Conservation (phyloP, 2,797 vertebrate species). For the Nothura maculosa region DNA sequence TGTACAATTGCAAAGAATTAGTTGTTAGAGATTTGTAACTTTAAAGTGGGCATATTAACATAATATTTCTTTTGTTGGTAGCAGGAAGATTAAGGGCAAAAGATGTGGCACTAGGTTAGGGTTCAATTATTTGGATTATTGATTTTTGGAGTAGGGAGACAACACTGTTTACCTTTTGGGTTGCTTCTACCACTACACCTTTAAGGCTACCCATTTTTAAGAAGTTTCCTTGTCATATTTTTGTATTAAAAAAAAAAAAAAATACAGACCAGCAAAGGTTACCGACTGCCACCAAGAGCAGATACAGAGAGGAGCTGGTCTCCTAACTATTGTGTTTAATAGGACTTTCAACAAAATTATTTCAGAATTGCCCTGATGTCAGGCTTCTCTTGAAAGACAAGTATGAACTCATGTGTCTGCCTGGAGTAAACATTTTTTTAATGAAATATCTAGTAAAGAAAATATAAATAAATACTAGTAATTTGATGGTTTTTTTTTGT, state of each 20-base stretch:
- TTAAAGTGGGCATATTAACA: background rate
- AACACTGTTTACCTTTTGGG: background rate
- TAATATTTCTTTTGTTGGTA: background rate
- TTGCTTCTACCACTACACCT: background rate
- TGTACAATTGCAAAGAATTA: background rate
- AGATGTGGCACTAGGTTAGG: background rate
- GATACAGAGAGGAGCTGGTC: background rate
- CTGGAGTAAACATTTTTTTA: slow-evolving; percentile 51
- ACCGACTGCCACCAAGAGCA: background rate
- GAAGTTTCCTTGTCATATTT: background rate
- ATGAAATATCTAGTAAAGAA: slow-evolving; percentile 61
- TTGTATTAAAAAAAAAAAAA: background rate
- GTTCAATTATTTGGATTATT: background rate
- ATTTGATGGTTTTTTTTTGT: background rate
- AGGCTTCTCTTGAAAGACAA: slow-evolving; percentile 25
- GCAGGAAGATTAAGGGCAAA: background rate
- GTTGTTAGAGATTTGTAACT: background rate
- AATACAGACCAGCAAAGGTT: background rate
- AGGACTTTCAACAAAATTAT: background rate
- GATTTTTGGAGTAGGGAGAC: background rate
- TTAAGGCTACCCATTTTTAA: background rate
- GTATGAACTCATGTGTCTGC: slow-evolving; percentile 38
- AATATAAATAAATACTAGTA: slow-evolving; percentile 17
- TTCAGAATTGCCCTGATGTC: background rate
- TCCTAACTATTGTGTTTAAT: background rate